Base-by-base conservation (phyloP, 2,797 vertebrate species). In the Neostethus bicornis region DNA sequence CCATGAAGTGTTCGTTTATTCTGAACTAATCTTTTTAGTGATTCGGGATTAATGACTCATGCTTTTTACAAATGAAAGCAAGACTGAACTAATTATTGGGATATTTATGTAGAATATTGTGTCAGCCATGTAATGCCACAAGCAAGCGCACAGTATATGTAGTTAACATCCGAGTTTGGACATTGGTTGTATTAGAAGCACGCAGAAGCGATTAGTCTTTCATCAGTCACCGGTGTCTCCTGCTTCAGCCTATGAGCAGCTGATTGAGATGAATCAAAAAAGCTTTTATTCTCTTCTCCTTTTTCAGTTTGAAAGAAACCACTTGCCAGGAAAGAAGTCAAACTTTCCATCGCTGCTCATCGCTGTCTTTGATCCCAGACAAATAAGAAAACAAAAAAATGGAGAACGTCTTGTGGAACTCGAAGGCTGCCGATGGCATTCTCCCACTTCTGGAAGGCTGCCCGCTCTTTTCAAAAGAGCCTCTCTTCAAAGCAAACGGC, bases 371-470 rank as follows among this genome's bases (percentile, higher is more conserved):
- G 76, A 86, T 87, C 64, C 17, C 43, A 43, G 53, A 78, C 61
- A 77, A 80, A 78, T 56, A 56, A 53, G 59, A 81, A 83, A 82
- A 70, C 32, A 77, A 81, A 85, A n/a, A 77, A 74, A 70, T 52
- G 29, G 44, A 74, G 62, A 66, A 75, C 11, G 53, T 71, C 61
- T 60, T 32, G 53, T 67, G 61, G 70, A 79, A 70, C 68, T 70
- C 17, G 12, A 31, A 61, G 48, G 38, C 66, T 74, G 76, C 80
- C 69, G 71, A 39, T 70, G 49, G 69, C 71, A 70, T 75, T 88
- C 75, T 85, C 80, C 63, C 57, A 17, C 48, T 74, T 66, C 61
- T 83, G 85, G 83, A 88, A 54, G 42, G 49, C 37, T 71, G 74
- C 82, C 84, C 58, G 29, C 51, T 61, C 65, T 70, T 81, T 73